Conservation (phyloP, 30 jellyfish, hydroid and myxozoan genomes). For the Mastigias papua region DNA sequence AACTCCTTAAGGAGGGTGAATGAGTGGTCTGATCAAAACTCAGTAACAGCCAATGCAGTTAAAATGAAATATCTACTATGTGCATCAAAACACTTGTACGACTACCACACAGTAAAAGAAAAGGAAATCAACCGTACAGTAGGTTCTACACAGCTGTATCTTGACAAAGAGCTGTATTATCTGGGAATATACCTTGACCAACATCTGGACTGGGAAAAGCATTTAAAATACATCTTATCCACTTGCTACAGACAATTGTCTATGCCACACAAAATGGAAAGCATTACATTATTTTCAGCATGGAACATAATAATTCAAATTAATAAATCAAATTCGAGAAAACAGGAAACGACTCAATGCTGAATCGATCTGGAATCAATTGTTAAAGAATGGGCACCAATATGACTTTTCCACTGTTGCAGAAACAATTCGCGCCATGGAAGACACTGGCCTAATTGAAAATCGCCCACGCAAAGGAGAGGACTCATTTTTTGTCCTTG, state of each 20-base stretch:
- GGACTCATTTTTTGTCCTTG: no score
- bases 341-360: background rate
- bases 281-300: slow-evolving; percentile 5
- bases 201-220: slow-evolving; percentile 65
- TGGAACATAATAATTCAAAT: no score
- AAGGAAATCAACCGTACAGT: slow-evolving; percentile 43
- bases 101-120: slow-evolving; percentile 58
- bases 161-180: slow-evolving; percentile 60
- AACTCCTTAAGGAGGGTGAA: slow-evolving; percentile 53
- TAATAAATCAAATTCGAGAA: background rate
- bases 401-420: background rate
- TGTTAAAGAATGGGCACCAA: no score
- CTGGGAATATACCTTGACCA: slow-evolving; percentile 55
- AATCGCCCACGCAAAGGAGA: no score
- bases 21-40: slow-evolving; percentile 71
- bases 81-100: slow-evolving; percentile 66
- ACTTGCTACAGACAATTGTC: slow-evolving; percentile 45
- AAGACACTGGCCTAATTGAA: no score
- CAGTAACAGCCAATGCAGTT: slow-evolving; percentile 70
- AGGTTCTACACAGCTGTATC: slow-evolving; percentile 69
- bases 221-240: no score
- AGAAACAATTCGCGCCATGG: background rate
- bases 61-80: slow-evolving; percentile 56
- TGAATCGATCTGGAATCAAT: background rate
- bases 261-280: slow-evolving; percentile 50